Evolutionary conservation across 2,113 vertebrate species (phyloP).

Genomic region (Choloepus hoffmanni): DNA sequence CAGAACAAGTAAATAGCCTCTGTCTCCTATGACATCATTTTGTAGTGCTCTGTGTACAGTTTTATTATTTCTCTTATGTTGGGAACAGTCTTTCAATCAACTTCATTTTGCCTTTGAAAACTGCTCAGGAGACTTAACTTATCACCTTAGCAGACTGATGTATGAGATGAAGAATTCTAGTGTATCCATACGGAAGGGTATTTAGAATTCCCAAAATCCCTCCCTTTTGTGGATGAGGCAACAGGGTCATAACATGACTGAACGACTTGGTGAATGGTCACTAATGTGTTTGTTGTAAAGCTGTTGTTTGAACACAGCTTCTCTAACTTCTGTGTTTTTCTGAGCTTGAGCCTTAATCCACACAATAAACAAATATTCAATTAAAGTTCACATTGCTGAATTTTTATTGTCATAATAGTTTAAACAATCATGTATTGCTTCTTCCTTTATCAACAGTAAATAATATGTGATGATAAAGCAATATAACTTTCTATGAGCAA

Average conservation of each 20-base stretch:
- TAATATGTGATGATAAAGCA: background rate
- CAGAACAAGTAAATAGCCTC: background rate
- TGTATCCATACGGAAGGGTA: background rate
- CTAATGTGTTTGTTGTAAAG: background rate
- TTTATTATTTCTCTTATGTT: slow-evolving; percentile 48
- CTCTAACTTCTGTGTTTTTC: background rate
- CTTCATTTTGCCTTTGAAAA: slow-evolving; percentile 24
- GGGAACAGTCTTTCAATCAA: slow-evolving; percentile 6
- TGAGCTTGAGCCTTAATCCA: background rate
- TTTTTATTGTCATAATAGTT: slow-evolving; percentile 4
- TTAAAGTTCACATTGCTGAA: background rate
- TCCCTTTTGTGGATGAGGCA: background rate
- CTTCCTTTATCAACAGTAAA: slow-evolving; percentile 1
- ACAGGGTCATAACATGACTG: background rate
- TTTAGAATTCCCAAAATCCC: background rate
- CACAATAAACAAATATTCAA: background rate
- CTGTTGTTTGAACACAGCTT: background rate
- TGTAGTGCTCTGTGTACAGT: background rate
- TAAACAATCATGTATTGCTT: background rate
- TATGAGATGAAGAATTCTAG: background rate
- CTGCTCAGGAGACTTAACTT: background rate
- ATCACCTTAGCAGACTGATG: background rate
- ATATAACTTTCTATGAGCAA: background rate
- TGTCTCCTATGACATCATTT: slow-evolving; percentile 46
- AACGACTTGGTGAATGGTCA: background rate